Conservation (phyloP, 2,797 vertebrate genomes). For the Tragelaphus eurycerus region DNA sequence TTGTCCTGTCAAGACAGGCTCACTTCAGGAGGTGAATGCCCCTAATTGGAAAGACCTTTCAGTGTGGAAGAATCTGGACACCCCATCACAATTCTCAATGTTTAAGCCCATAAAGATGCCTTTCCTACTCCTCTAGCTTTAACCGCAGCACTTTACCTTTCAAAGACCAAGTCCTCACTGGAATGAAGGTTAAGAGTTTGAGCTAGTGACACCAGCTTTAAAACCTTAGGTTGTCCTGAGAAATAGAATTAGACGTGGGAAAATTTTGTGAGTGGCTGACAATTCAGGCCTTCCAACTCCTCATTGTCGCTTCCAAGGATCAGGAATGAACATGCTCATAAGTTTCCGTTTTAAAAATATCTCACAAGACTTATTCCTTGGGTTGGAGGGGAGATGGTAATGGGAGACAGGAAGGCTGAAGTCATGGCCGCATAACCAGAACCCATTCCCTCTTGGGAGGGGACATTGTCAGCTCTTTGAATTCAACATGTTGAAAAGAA, state of each 20-base stretch:
- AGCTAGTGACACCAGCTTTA: too few species aligned
- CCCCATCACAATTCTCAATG: background rate
- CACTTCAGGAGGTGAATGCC: background rate
- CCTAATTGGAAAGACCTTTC: background rate
- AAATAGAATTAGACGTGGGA: background rate
- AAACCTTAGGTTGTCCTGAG: background rate
- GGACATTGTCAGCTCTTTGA: background rate
- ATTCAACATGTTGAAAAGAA: background rate
- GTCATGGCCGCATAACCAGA: background rate
- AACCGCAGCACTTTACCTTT: background rate
- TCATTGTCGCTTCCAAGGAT: background rate
- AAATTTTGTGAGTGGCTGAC: background rate
- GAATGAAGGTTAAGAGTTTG: background rate
- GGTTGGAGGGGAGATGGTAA: background rate
- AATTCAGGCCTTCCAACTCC: background rate
- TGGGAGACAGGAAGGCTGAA: background rate
- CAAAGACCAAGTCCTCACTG: background rate
- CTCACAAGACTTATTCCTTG: fast-evolving
- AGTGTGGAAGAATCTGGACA: background rate
- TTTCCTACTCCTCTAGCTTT: background rate
- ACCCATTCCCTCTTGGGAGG: background rate
- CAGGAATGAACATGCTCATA: background rate
- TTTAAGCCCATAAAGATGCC: background rate
- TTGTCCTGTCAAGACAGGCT: background rate
- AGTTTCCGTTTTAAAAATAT: background rate